phyloP scores from a whole-genome alignment of 2,888 invertebrate genomes.

The Furcula furcula region DNA sequence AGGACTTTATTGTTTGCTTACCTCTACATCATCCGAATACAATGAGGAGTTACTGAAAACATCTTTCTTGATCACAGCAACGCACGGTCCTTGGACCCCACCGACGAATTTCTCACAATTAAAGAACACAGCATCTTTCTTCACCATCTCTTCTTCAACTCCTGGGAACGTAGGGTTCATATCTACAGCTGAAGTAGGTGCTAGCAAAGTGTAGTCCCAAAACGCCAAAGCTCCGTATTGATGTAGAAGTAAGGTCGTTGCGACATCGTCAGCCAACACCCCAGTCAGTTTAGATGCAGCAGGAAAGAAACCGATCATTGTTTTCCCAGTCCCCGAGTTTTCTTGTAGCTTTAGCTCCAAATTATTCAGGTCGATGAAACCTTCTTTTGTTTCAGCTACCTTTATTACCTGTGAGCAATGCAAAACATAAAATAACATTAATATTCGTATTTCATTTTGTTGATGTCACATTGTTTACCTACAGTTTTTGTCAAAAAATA shows the following conservation, averaged over 20 bases:
- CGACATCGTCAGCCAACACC: conserved; percentile 91
- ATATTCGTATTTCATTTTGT: too few relatives aligned
- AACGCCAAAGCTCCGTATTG: conserved; percentile 91
- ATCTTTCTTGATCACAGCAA: conserved; percentile 77
- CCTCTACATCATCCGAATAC: conserved; percentile 71
- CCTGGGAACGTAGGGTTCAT: conserved; percentile 90
- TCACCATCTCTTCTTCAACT: conserved; percentile 86
- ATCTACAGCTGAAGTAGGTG: conserved; percentile 89
- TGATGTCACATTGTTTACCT: too few relatives aligned
- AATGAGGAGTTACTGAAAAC: conserved; percentile 68
- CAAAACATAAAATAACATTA: too few relatives aligned
- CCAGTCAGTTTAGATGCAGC: conserved; percentile 95
- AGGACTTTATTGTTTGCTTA: conserved; percentile 41
- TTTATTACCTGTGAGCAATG: conserved; percentile 84
- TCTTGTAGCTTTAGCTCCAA: conserved; percentile 86
- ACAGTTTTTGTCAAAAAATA: too few relatives aligned
- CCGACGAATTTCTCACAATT: conserved; percentile 96
- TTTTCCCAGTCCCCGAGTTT: conserved; percentile 82
- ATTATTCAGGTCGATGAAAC: conserved; percentile 89
- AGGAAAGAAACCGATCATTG: conserved; percentile 92
- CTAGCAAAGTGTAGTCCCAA: conserved; percentile 95
- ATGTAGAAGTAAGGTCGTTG: conserved; percentile 90
- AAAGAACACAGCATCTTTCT: conserved; percentile 94
- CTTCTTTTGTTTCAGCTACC: conserved; percentile 89
- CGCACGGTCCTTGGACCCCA: conserved; percentile 92